phyloP scores from a whole-genome alignment of 2,888 invertebrate genomes.

The Ormyrus pomaceus region DNA sequence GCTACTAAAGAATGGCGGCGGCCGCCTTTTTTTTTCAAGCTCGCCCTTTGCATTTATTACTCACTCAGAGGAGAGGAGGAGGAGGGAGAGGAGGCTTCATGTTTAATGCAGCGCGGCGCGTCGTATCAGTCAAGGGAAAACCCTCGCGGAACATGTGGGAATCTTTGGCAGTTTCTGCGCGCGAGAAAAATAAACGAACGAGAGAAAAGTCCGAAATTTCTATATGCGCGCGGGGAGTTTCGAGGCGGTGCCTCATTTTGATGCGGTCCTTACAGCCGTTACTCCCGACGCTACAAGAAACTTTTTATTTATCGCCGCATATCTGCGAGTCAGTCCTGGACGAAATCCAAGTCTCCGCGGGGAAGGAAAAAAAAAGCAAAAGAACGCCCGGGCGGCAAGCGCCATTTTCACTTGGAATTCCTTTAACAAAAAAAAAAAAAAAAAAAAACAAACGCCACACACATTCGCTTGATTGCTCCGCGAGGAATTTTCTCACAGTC shows the following conservation, averaged over 20 bases:
- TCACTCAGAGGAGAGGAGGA: neutral
- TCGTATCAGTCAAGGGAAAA: constrained; percentile 7
- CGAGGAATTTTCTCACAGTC: too few species aligned
- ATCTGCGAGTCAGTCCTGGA: constrained; percentile 40
- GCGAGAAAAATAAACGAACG: neutral
- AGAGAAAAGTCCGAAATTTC: neutral
- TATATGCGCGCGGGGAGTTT: constrained; percentile 20
- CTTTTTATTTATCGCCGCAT: constrained; percentile 50
- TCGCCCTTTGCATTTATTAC: constrained; percentile 40
- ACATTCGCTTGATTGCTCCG: too few species aligned
- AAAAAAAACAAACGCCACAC: too few species aligned
- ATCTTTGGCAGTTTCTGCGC: constrained; percentile 39
- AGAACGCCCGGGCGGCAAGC: too few species aligned
- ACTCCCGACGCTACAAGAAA: constrained; percentile 47
- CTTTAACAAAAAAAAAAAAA: too few species aligned
- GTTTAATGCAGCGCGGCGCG: constrained; percentile 49
- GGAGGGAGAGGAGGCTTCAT: constrained; percentile 50
- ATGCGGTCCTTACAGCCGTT: constrained; percentile 49
- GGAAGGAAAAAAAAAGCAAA: constrained; percentile 10
- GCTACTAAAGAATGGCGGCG: neutral
- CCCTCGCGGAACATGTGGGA: constrained; percentile 35
- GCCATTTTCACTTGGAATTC: too few species aligned
- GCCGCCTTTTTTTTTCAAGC: constrained; percentile 38
- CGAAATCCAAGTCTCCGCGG: constrained; percentile 38
- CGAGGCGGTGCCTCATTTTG: constrained; percentile 24